Evolutionary conservation across 2,797 vertebrate genomes (phyloP).

Genomic region (Chaunax sp.): DNA sequence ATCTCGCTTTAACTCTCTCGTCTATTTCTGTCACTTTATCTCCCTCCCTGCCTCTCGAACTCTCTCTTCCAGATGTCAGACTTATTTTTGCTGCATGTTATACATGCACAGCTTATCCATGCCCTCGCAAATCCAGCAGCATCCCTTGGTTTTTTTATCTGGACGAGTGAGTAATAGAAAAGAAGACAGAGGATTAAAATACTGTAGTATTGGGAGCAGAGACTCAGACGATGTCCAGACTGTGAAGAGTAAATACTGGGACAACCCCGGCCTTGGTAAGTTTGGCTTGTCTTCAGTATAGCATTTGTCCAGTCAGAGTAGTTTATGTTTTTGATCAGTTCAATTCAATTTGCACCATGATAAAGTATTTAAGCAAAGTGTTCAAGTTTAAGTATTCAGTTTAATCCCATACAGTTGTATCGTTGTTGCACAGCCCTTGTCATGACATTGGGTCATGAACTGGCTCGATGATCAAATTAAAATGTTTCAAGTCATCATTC

Average conservation of each 20-base stretch:
- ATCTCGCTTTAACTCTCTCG: slow-evolving; percentile 41
- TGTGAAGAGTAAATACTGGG: slow-evolving; percentile 44
- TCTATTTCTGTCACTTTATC: slow-evolving; percentile 50
- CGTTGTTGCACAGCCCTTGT: slow-evolving; percentile 8
- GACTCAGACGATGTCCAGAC: slow-evolving; percentile 34
- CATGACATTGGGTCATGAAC: not conserved
- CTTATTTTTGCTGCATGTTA: slow-evolving; percentile 46
- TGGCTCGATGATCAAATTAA: not conserved
- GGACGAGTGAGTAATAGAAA: slow-evolving; percentile 37
- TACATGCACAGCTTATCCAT: slow-evolving; percentile 61
- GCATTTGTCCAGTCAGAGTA: not conserved
- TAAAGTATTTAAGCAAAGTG: not conserved
- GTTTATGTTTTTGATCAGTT: not conserved
- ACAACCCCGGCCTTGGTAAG: slow-evolving; percentile 60
- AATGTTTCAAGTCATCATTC: slow-evolving; percentile 4
- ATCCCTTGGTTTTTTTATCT: slow-evolving; percentile 35
- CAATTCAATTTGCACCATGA: not conserved
- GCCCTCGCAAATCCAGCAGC: slow-evolving; percentile 47
- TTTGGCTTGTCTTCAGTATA: slow-evolving; percentile 20
- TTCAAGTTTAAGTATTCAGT: not conserved
- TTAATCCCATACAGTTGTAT: not conserved
- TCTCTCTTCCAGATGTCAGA: slow-evolving; percentile 53
- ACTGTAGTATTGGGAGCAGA: slow-evolving; percentile 14
- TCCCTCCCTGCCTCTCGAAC: slow-evolving; percentile 31
- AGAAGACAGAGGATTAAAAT: slow-evolving; percentile 29